Evolutionary conservation across 2,888 invertebrate genomes (phyloP).

Genomic region (Monopis laevigella): DNA sequence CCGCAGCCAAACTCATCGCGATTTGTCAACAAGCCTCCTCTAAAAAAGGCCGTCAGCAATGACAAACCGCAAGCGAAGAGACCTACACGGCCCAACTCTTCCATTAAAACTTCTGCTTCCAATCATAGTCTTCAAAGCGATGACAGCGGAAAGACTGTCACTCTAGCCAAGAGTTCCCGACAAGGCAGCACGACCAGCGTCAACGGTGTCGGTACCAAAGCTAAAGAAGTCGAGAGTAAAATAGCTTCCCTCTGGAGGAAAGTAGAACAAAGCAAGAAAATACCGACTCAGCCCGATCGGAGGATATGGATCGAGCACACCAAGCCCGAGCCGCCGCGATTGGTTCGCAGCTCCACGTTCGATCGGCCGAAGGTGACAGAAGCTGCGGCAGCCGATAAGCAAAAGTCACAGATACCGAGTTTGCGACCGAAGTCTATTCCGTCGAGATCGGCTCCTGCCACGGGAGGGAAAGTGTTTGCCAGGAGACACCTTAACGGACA

Average conservation of each 20-base stretch:
- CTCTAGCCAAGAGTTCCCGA: slow-evolving; percentile 37
- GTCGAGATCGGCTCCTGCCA: slow-evolving; percentile 11
- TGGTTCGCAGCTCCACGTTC: slow-evolving; percentile 73
- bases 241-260: slow-evolving; percentile 84
- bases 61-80: slow-evolving; percentile 31
- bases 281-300: slow-evolving; percentile 66
- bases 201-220: slow-evolving; percentile 66
- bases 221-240: slow-evolving; percentile 78
- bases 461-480: slow-evolving; percentile 30
- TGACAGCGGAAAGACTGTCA: slow-evolving; percentile 54
- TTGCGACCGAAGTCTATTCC: slow-evolving; percentile 38
- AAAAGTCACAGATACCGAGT: slow-evolving; percentile 58
- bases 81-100: slow-evolving; percentile 23
- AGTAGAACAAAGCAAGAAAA: slow-evolving; percentile 74
- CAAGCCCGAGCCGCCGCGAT: slow-evolving; percentile 41
- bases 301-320: slow-evolving; percentile 68
- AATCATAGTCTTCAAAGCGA: slow-evolving; percentile 66
- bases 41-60: slow-evolving; percentile 29
- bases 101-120: slow-evolving; percentile 59
- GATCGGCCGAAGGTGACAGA: slow-evolving; percentile 61
- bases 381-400: slow-evolving; percentile 45
- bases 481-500: slow-evolving; percentile 40
- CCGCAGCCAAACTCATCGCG: slow-evolving; percentile 38
- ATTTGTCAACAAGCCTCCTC: slow-evolving; percentile 27
- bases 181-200: slow-evolving; percentile 66